phyloP scores from a whole-genome alignment of 2,797 vertebrate species.

The Simalia tracyae region DNA sequence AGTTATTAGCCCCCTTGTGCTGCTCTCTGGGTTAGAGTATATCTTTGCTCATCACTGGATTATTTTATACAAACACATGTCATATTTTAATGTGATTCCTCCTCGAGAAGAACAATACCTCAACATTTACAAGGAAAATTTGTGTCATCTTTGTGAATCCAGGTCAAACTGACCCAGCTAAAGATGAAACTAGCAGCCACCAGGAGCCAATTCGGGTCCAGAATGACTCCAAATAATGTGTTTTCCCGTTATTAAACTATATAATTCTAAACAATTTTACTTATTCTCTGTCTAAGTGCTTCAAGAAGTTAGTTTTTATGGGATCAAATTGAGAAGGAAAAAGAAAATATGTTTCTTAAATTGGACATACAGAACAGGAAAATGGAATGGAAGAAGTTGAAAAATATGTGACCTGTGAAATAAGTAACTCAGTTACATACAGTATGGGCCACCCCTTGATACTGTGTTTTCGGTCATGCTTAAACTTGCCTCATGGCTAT shows the following conservation, averaged over 20 bases:
- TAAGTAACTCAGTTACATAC: not conserved
- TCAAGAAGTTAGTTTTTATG: not conserved
- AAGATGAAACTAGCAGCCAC: not conserved
- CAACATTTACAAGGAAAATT: conserved; percentile 3
- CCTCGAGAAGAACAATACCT: not conserved
- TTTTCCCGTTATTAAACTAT: not conserved
- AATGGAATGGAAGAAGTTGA: not conserved
- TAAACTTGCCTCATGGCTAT: not conserved
- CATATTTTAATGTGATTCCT: not conserved
- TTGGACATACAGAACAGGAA: not conserved
- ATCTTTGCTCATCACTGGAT: not conserved
- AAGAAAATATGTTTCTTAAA: not conserved
- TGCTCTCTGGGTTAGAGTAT: not conserved
- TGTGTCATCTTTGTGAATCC: not conserved
- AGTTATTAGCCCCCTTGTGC: not conserved
- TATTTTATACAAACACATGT: not conserved
- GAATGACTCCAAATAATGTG: not conserved
- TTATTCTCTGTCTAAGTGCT: not conserved
- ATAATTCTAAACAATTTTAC: conserved; percentile 2
- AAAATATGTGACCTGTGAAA: conserved; percentile 5
- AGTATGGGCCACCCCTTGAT: not conserved
- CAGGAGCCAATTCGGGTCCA: not conserved
- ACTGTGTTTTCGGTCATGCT: not conserved
- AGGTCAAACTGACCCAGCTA: conserved; percentile 2
- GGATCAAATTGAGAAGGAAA: not conserved